Percentiles rank a stretch among this genome's conserved stretches.
These are phyloP conservation scores for Vandiemenella viatica DNA, from an alignment of 2,888 invertebrate species.

Conservation along the genomic window DNA sequence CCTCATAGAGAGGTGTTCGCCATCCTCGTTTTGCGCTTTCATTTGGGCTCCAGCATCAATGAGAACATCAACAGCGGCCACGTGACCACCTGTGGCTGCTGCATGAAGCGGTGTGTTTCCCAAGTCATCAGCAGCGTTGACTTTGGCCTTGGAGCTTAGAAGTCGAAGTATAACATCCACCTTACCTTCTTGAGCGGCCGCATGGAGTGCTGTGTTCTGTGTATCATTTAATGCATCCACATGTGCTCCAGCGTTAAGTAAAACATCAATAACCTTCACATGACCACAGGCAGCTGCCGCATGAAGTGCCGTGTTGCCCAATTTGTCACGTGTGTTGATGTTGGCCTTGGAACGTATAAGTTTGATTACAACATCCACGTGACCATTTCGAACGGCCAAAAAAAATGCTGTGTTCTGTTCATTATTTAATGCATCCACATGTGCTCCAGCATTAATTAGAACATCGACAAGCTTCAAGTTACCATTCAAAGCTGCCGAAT, in stretches of 20 bases:
- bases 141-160: not conserved
- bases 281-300: not conserved
- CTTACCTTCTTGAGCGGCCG: not conserved
- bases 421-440: not conserved
- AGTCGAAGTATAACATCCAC: not conserved
- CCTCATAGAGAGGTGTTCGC: too few species aligned
- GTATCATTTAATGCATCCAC: not conserved
- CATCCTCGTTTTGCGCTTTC: too few species aligned
- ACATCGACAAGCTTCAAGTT: not conserved
- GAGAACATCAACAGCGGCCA: not conserved
- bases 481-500: not conserved
- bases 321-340: not conserved
- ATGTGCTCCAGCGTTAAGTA: not conserved
- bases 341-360: not conserved
- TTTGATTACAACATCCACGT: not conserved
- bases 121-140: not conserved
- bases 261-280: not conserved
- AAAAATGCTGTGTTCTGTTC: not conserved
- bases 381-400: not conserved
- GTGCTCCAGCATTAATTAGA: not conserved
- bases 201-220: not conserved
- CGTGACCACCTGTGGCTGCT: not conserved
- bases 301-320: not conserved
- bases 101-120: not conserved
- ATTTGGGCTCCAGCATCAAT: not conserved